Base-by-base conservation (phyloP, 2,113 vertebrate species). In the Galemys pyrenaicus region DNA sequence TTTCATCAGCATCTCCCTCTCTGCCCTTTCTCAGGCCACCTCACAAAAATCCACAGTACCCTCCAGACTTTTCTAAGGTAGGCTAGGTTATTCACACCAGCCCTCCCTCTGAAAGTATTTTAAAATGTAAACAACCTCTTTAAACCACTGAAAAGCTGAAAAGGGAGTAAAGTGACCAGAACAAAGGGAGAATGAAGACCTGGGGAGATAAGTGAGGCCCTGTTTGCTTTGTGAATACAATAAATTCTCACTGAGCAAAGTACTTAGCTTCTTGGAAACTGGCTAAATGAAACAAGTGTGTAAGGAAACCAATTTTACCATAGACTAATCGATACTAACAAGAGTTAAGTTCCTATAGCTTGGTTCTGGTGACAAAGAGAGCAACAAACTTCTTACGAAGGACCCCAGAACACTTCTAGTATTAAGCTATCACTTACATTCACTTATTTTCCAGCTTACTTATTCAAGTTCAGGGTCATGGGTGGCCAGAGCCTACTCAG, bases 41-140 rank as follows among this genome's bases (percentile, higher is more conserved):
- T 49, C 73, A 35, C 37, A 62, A 77, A 64, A 78, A 39, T 71
- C 71, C 64, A 89, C 2, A 20, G n/a, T 64, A 46, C 30, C 46
- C 41, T 89, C 28, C 39, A 95, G 80, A 49, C 30, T 92, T 92
- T 58, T 73, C 46, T 39, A 85, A 74, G n/a, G 41, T 73, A 35
- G 11, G 17, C 3, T 28, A 44, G 70, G 46, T 80, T 58, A 85
- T 80, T 58, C 73, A 73, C 58, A 67, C 22, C 46, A 80, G 46
- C 46, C 6, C 13, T 73, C 8, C 32, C 16, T 67, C 56, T 74
- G 39, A 73, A 89, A 89, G 16, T 4, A 56, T 2, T 65, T 79
- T 46, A 15, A 78, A 87, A 83, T 39, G 39, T 46, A 46, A 89
- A 83, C 13, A 75, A 4, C 9, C 39, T 89, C 64, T 65, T 84